phyloP scores from a whole-genome alignment of 2,797 vertebrate genomes.

The Syndactyla subalaris region DNA sequence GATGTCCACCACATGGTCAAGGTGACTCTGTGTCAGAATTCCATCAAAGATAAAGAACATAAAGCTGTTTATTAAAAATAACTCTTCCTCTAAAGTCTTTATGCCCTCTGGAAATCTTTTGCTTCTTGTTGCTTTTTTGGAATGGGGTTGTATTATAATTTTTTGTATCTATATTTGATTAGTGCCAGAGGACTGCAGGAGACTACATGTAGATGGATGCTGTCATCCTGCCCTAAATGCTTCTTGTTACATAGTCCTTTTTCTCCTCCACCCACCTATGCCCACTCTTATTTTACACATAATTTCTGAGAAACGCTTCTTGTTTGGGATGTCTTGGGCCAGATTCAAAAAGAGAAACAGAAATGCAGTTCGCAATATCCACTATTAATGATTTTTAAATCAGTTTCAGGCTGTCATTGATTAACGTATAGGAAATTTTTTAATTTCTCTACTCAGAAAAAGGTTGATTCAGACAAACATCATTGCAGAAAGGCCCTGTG shows the following conservation, averaged over 20 bases:
- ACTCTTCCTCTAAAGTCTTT: background rate
- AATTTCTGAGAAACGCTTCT: slow-evolving; percentile 6
- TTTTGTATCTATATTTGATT: background rate
- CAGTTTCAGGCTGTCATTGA: background rate
- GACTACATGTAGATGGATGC: background rate
- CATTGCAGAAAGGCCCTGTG: background rate
- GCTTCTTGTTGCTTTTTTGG: background rate
- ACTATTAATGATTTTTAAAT: background rate
- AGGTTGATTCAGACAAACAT: background rate
- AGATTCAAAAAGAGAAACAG: background rate
- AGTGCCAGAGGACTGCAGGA: background rate
- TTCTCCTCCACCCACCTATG: background rate
- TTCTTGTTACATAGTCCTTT: background rate
- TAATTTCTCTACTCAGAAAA: background rate
- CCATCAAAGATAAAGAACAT: background rate
- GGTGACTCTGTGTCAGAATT: background rate
- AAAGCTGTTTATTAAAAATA: background rate
- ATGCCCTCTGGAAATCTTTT: background rate
- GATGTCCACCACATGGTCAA: background rate
- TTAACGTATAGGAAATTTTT: background rate
- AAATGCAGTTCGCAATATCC: background rate
- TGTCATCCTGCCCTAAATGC: background rate
- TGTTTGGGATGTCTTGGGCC: background rate
- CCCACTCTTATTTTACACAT: background rate
- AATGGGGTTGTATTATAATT: background rate